Base-by-base conservation (phyloP, 2,888 invertebrate species). In the Tenodera sinensis region DNA sequence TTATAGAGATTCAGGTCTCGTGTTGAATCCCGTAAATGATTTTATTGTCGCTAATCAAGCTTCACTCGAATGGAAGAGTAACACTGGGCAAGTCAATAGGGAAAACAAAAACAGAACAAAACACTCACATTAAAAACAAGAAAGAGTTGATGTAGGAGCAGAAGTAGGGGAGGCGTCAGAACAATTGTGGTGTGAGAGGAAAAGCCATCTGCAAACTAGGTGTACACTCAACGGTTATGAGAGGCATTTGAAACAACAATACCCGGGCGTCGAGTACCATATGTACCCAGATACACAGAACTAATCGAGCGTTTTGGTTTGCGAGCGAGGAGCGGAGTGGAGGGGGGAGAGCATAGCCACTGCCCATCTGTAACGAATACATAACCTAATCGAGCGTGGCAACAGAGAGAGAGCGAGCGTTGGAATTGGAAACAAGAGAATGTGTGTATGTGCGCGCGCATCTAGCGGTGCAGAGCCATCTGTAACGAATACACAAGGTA, bases 401-500 rank as follows among this genome's bases (percentile, higher is more conserved):
- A 28, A 54, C 28, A 15, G 85, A 28, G 42, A 42, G 84, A 30
- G 42, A 42, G 84, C n/a, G 42, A 25, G 85, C n/a, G 54, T n/a
- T 85, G 85, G 85, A 85, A 85, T 85, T 85, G 85, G 85, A 86
- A 86, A 86, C 86, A 86, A 86, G 86, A 86, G 86, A 86, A 86
- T 86, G 86, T 85, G 54, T 71, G 86, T 85, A 20, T 71, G 54
- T 71, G 54, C 54, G 54, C 54, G 54, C 54, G 54, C 54, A 30
- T 30, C 28, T 85, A 28, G 81, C n/a, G n/a, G 42, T 30, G 34
- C 82, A 87, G 34, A 34, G 87, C 87, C 87, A 87, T 87, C 87
- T 87, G 87, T 87, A 87, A 82, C 87, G 82, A 87, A 87, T 87
- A 87, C 87, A 82, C 87, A 82, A 87, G 87, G 87, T 87, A 87